These are phyloP conservation scores for Lampris incognitus DNA, from an alignment of 2,113 vertebrate species.

Conservation along the genomic window DNA sequence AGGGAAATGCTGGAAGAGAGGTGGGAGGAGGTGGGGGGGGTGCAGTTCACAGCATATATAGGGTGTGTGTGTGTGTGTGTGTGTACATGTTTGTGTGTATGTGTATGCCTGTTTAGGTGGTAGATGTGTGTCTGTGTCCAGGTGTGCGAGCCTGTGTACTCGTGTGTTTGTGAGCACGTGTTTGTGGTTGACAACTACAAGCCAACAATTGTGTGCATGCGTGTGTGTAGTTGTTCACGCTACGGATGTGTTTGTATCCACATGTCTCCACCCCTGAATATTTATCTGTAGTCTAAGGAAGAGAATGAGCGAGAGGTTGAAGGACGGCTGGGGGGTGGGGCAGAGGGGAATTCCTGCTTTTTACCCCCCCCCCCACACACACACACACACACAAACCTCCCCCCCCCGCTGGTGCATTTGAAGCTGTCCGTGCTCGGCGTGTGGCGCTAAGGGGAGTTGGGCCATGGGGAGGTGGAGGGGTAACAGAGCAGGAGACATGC, in stretches of 20 bases:
- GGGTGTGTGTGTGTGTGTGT: constrained; percentile 22
- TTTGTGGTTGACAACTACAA: no score
- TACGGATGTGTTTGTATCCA: constrained; percentile 14
- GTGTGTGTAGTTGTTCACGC: neutral
- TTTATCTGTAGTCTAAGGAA: constrained; percentile 38
- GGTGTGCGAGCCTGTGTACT: no score
- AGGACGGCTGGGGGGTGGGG: neutral
- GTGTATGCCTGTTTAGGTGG: neutral
- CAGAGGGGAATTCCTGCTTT: constrained; percentile 48
- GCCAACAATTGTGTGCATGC: constrained; percentile 12
- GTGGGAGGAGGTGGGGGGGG: neutral
- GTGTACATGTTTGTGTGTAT: neutral
- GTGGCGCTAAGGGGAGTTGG: constrained; percentile 66
- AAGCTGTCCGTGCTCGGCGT: constrained; percentile 70
- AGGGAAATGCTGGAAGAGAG: constrained; percentile 20
- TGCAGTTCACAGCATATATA: constrained; percentile 27
- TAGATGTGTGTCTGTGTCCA: no score
- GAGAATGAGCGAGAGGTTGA: constrained; percentile 7
- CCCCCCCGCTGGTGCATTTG: constrained; percentile 61
- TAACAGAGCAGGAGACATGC: constrained; percentile 57
- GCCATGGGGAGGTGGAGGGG: constrained; percentile 59
- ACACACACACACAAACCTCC: no score
- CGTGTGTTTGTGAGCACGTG: no score
- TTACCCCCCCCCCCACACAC: constrained; percentile 35
- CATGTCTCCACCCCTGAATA: constrained; percentile 17